Evolutionary conservation across 37 sponge, comb jelly and placozoan species (phyloP).

Genomic region (Amphimedon queenslandica): DNA sequence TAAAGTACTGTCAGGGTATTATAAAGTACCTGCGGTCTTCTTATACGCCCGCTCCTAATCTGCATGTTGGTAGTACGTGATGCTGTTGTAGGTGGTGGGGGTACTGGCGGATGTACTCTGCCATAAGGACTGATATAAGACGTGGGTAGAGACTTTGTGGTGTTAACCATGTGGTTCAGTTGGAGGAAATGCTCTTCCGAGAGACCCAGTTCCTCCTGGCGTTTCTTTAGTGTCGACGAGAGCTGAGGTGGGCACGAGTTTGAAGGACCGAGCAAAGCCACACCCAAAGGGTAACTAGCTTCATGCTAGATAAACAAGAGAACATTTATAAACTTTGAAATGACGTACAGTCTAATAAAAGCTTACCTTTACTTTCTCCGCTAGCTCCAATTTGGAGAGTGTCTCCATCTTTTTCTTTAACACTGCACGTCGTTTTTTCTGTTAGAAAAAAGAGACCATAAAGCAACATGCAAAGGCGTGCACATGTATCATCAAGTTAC

Average conservation of each 20-base stretch:
- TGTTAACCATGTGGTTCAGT: neutral
- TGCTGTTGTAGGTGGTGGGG: neutral
- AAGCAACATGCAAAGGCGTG: no score
- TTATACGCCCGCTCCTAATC: neutral
- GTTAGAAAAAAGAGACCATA: constrained; percentile 1
- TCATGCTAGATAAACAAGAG: no score
- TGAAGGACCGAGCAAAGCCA: no score
- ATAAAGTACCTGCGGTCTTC: no score
- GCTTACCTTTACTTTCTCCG: constrained; percentile 64
- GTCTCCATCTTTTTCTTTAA: constrained; percentile 51
- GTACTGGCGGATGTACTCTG: neutral
- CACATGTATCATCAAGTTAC: no score
- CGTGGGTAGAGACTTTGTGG: neutral
- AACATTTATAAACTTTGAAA: no score
- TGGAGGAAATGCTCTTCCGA: constrained; percentile 7
- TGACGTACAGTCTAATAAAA: no score
- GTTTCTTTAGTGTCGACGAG: neutral
- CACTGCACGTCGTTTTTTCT: constrained; percentile 48
- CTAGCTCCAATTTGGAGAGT: constrained; percentile 51
- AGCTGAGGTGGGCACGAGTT: neutral
- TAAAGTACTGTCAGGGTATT: no score
- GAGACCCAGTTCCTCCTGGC: constrained; percentile 13
- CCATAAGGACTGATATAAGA: neutral
- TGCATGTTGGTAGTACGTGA: neutral
- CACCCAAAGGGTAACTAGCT: neutral